Base-by-base conservation (phyloP, 2,797 vertebrate genomes). In the Sarcoramphus papa region DNA sequence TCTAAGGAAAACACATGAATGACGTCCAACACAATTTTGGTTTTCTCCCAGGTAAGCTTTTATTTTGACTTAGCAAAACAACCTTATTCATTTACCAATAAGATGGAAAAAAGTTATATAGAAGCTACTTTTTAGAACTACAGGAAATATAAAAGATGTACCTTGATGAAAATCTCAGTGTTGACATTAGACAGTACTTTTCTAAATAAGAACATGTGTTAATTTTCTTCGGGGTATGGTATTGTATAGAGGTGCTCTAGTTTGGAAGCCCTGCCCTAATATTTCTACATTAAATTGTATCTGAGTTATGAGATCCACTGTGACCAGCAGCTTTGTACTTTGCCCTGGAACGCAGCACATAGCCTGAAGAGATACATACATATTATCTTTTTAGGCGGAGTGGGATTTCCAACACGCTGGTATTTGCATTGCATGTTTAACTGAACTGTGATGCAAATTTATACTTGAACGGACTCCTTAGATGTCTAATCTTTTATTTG, bases 321-420 rank as follows among this genome's bases (percentile, higher is more conserved):
- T 27, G 67, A 76, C 31, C 48, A 59, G 45, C 48, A 80, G 72
- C 53, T 54, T 69, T 91, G 82, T 43, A 78, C 85, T 93, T 92
- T 94, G 48, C 48, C 63, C 88, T 89, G 70, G 83, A 94, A 91
- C 0, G 4, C 35, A 74, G 92, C 31, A 40, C 45, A 65, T 2
- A n/a, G 51, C 76, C 63, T 60, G 50, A 72, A 59, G 74, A 92
- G 84, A 92, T 25, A 56, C 35, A 64, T 64, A 22, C 73, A 25
- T 97, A 41, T 91, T 96, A 89, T 95, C 84, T 93, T 96, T 96
- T 70, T 67, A 95, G 92, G 97, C 91, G 96, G 96, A 95, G 95
- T 60, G 68, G 88, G 37, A 92, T 94, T 96, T 94, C 68, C 56
- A 95, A 53, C 70, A 57, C 5, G 10, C 68, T 87, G 53, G 28